Evolutionary conservation across 2,113 vertebrate species (phyloP).

Genomic region (Eclectus roratus): DNA sequence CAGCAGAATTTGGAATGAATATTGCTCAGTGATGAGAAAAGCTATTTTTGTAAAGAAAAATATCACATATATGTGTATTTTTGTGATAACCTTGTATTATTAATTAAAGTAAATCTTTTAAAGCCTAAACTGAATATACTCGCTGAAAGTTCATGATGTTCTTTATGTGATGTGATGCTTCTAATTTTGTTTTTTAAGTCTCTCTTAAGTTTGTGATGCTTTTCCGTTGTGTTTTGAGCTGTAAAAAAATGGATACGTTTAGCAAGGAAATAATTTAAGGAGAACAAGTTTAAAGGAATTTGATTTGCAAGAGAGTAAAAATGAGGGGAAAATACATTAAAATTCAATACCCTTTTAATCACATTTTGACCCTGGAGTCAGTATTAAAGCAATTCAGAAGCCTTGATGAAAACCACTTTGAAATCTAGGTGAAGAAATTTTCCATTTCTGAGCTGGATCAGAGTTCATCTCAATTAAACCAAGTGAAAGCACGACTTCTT

Average conservation of each 20-base stretch:
- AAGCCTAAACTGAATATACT: neutral
- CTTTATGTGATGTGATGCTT: neutral
- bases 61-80: rapidly evolving
- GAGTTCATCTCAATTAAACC: neutral
- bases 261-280: neutral
- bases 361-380: neutral
- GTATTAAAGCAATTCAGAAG: neutral
- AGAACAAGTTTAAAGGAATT: neutral
- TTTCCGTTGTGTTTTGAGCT: neutral
- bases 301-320: neutral
- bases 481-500: neutral
- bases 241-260: neutral
- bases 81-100: neutral
- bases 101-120: neutral
- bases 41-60: neutral
- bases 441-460: neutral
- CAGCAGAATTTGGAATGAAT: neutral
- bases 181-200: neutral
- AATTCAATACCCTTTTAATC: neutral
- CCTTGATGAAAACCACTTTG: neutral
- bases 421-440: neutral
- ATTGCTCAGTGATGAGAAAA: neutral
- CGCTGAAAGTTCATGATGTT: neutral
- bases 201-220: neutral
- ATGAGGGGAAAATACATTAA: rapidly evolving